Evolutionary conservation across 2,113 vertebrate genomes (phyloP).

Genomic region (Pan troglodytes): NHGRI_mPanTro3-v2.1_pri NC_072414.2:55428001-55428500

Average conservation of each 20-base stretch:
- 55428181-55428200: background rate
- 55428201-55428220: background rate
- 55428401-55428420: background rate
- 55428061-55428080: background rate
- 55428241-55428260: background rate
- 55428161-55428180: background rate
- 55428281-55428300: background rate
- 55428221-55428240: background rate
- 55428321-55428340: background rate
- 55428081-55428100: background rate
- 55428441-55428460: background rate
- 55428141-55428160: background rate
- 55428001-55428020: background rate
- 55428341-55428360: background rate
- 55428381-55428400: background rate
- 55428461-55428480: background rate
- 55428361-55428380: background rate
- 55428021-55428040: background rate
- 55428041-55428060: background rate
- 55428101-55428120: background rate
- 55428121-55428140: background rate
- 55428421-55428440: background rate
- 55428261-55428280: background rate
- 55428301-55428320: background rate
- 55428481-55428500: background rate